Conservation (phyloP, 2,113 vertebrate genomes). For the Poecilia latipinna region DNA sequence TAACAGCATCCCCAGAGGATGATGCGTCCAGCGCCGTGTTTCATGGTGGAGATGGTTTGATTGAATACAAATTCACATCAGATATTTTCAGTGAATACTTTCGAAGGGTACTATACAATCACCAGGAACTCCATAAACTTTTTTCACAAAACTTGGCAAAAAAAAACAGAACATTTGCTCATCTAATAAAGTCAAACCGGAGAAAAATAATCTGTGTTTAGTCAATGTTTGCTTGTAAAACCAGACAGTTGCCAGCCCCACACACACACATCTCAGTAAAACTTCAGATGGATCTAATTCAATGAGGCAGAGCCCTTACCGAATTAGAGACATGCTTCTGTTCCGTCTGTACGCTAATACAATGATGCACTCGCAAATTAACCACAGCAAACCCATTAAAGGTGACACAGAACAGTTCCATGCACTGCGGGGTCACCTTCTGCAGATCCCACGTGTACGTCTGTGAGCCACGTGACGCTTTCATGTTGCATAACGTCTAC, state of each 20-base stretch:
- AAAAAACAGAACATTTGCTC: background rate
- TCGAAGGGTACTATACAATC: background rate
- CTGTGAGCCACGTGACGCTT: background rate
- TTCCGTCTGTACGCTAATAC: slow-evolving; percentile 6
- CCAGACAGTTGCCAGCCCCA: background rate
- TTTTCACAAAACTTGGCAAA: background rate
- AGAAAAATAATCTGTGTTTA: background rate
- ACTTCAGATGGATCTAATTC: background rate
- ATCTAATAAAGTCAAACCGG: background rate
- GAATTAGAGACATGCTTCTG: slow-evolving; percentile 1
- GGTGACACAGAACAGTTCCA: slow-evolving; percentile 24
- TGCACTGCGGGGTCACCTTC: slow-evolving; percentile 38
- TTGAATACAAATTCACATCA: background rate
- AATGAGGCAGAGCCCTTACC: background rate
- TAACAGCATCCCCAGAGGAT: background rate
- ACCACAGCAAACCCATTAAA: slow-evolving; percentile 12
- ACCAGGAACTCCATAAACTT: background rate
- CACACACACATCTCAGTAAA: background rate
- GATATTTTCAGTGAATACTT: background rate
- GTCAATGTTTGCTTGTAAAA: background rate
- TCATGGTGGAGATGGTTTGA: background rate
- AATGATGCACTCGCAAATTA: background rate
- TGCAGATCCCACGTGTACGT: background rate
- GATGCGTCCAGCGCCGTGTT: background rate
- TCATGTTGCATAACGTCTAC: slow-evolving; percentile 31